Percentiles rank a stretch among this genome's conserved stretches.
These are phyloP conservation scores for Spea multiplicata DNA, from an alignment of 2,113 vertebrate genomes.

Conservation along the genomic window DNA sequence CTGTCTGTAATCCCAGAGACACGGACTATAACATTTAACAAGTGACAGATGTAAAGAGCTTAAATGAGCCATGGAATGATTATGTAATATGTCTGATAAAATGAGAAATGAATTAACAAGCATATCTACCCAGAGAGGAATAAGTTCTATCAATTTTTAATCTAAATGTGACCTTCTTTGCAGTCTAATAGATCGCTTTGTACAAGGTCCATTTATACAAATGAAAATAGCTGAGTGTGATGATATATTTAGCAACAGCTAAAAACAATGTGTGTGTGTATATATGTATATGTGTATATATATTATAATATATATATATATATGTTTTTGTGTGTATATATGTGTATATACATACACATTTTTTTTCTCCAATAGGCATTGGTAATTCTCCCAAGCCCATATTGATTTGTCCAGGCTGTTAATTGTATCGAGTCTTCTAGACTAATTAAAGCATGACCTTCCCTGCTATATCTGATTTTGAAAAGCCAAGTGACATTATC, in stretches of 20 bases:
- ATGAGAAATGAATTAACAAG: neutral
- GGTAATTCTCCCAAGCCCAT: neutral
- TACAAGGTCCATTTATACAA: neutral
- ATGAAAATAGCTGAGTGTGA: too few relatives aligned
- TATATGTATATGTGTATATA: too few relatives aligned
- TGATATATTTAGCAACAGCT: too few relatives aligned
- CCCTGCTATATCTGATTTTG: conserved; percentile 53
- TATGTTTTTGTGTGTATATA: too few relatives aligned
- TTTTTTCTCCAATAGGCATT: too few relatives aligned
- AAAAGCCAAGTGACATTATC: conserved; percentile 58
- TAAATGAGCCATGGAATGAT: neutral
- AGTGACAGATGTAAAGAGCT: neutral
- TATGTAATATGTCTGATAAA: neutral
- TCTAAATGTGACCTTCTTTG: neutral
- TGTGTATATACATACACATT: too few relatives aligned
- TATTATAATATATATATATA: too few relatives aligned
- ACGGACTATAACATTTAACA: too few relatives aligned
- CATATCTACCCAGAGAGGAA: neutral
- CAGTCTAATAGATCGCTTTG: neutral
- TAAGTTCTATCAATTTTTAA: neutral
- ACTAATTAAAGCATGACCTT: conserved; percentile 61
- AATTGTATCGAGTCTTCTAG: conserved; percentile 47
- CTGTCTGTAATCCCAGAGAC: too few relatives aligned
- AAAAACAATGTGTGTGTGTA: too few relatives aligned
- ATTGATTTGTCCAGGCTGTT: conserved; percentile 45